Evolutionary conservation across 2,888 invertebrate species (phyloP).

Genomic region (Slavum lentiscoides): DNA sequence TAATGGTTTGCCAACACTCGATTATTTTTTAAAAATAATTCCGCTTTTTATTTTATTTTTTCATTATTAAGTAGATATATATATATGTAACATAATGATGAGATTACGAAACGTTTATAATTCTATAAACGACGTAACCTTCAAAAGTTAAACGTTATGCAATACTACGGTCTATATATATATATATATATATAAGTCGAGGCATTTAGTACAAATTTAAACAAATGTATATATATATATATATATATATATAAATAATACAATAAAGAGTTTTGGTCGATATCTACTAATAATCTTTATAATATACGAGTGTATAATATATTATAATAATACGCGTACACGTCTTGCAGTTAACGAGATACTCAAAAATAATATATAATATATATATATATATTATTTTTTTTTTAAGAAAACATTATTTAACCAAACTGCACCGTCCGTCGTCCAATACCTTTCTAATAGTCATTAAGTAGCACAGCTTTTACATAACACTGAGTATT

Average conservation of each 20-base stretch:
- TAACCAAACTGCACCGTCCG: slow-evolving; percentile 10
- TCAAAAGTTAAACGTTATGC: not conserved
- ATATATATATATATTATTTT: not conserved
- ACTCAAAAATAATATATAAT: too few species aligned
- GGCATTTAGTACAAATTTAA: not conserved
- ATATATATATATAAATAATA: not conserved
- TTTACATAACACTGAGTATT: slow-evolving; percentile 36
- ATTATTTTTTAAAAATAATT: too few species aligned
- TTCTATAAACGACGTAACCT: slow-evolving; percentile 23
- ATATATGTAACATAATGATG: not conserved
- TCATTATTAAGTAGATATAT: too few species aligned
- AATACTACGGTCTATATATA: not conserved
- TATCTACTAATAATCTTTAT: not conserved
- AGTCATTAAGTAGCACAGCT: slow-evolving; percentile 42
- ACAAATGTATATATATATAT: not conserved
- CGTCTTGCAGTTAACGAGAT: too few species aligned
- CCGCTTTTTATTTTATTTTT: too few species aligned
- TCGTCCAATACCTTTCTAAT: slow-evolving; percentile 38
- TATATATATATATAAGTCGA: not conserved
- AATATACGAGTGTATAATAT: not conserved
- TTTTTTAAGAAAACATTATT: slow-evolving; percentile 36
- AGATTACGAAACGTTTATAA: slow-evolving; percentile 1
- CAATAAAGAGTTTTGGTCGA: not conserved
- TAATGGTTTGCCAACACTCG: too few species aligned
- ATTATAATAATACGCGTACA: too few species aligned